These are phyloP conservation scores for Dinocampus coccinellae DNA, from an alignment of 2,888 invertebrate genomes.

Conservation along the genomic window DNA sequence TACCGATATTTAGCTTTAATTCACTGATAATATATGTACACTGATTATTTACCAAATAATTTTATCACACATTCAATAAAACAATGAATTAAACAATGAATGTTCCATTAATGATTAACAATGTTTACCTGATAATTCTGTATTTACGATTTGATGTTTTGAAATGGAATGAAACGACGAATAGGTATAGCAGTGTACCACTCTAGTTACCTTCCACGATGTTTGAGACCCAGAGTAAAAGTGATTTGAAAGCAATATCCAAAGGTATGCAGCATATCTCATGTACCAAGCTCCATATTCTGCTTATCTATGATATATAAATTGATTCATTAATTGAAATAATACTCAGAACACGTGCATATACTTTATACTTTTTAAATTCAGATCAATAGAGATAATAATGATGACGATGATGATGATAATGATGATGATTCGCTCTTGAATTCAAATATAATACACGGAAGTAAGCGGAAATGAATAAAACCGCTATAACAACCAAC, in stretches of 20 bases:
- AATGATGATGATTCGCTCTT: not conserved
- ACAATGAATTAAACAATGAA: not conserved
- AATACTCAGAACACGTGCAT: too few relatives aligned
- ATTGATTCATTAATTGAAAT: not conserved
- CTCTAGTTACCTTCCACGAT: not conserved
- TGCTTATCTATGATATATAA: not conserved
- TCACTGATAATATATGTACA: not conserved
- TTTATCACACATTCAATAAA: not conserved
- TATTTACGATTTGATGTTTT: not conserved
- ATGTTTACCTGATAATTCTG: not conserved
- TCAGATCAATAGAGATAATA: not conserved
- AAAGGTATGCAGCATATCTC: not conserved
- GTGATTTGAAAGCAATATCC: slow-evolving; percentile 23
- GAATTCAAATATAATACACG: not conserved
- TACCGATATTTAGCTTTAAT: not conserved
- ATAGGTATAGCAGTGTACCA: not conserved
- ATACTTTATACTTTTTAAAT: too few relatives aligned
- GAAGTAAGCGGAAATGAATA: not conserved
- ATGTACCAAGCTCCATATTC: not conserved
- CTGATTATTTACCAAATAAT: not conserved
- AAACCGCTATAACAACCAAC: not conserved
- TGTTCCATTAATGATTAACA: not conserved
- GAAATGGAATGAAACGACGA: not conserved
- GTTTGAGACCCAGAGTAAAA: slow-evolving; percentile 4
- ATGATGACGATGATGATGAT: not conserved